Evolutionary conservation across 2,888 invertebrate genomes (phyloP).

Genomic region (Stegana nigrithorax): DNA sequence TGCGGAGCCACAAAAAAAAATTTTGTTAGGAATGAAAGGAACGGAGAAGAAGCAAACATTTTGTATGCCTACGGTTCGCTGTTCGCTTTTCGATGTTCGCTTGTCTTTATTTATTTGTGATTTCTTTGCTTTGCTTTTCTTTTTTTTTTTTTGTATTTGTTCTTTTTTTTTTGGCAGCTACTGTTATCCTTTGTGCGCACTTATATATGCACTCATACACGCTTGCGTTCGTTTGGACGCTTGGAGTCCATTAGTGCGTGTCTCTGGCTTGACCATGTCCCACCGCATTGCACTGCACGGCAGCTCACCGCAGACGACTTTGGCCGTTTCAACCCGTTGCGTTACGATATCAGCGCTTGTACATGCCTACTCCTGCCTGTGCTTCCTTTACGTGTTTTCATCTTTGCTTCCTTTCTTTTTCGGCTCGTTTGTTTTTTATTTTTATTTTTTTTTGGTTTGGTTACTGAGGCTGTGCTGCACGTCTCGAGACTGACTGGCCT

Average conservation of each 20-base stretch:
- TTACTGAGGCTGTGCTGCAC: constrained; percentile 14
- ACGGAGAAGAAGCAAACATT: too few relatives aligned
- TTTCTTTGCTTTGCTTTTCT: too few relatives aligned
- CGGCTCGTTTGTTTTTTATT: background rate
- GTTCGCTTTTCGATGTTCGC: too few relatives aligned
- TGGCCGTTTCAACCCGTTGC: background rate
- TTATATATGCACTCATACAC: too few relatives aligned
- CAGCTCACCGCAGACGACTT: too few relatives aligned
- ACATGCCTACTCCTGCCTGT: background rate
- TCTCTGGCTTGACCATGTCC: constrained; percentile 35
- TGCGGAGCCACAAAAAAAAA: too few relatives aligned
- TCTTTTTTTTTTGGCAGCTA: background rate
- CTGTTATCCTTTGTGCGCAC: too few relatives aligned
- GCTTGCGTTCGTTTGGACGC: background rate
- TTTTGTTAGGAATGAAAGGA: too few relatives aligned
- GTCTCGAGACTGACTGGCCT: constrained; percentile 24
- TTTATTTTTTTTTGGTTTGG: background rate
- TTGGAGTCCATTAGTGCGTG: background rate
- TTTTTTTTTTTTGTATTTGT: background rate
- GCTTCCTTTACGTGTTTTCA: background rate
- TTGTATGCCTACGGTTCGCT: too few relatives aligned
- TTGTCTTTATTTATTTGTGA: too few relatives aligned
- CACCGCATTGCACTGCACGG: too few relatives aligned
- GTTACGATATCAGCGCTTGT: background rate
- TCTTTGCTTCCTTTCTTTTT: constrained; percentile 31